A percentile compares a stretch with the other conserved stretches of the same genome.
Conservation (phyloP, 64 coral and sea anemone genomes). For the Montipora foliosa region DNA sequence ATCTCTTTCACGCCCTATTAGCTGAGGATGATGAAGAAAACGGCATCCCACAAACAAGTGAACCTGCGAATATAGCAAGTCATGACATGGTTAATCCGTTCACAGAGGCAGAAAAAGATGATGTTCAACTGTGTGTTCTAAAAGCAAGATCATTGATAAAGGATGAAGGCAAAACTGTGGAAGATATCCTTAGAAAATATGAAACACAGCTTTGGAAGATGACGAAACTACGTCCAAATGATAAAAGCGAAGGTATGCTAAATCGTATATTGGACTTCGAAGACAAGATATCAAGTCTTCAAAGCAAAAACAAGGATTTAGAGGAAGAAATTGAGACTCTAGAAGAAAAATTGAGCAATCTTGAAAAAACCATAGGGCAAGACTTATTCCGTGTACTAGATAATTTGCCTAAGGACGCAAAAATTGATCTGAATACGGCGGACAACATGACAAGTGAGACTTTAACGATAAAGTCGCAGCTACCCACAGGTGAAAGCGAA, state of each 20-base stretch:
- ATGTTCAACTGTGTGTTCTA: not conserved
- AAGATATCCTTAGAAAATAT: slow-evolving; percentile 46
- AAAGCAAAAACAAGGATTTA: not conserved
- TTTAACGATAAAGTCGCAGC: not conserved
- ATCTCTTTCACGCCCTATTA: slow-evolving; percentile 4
- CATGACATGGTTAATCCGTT: not conserved
- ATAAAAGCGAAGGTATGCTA: not conserved
- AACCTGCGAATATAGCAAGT: not conserved
- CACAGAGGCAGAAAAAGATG: not conserved
- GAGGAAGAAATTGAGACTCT: not conserved
- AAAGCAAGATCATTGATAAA: slow-evolving; percentile 9
- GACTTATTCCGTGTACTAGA: not conserved
- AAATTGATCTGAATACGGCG: not conserved
- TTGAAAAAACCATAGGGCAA: not conserved
- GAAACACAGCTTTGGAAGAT: slow-evolving; percentile 12
- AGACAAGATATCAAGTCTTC: not conserved
- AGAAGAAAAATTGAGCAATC: not conserved
- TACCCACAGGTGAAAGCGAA: not conserved
- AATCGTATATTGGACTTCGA: not conserved
- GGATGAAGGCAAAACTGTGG: slow-evolving; percentile 18
- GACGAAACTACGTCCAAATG: not conserved
- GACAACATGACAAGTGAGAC: not conserved
- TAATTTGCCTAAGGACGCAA: not conserved
- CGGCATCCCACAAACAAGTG: not conserved
- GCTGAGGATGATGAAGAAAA: not conserved